A percentile compares a stretch with the other conserved stretches of the same genome.
Conservation (phyloP, 2,888 invertebrate genomes). For the Hetaerina titia region DNA sequence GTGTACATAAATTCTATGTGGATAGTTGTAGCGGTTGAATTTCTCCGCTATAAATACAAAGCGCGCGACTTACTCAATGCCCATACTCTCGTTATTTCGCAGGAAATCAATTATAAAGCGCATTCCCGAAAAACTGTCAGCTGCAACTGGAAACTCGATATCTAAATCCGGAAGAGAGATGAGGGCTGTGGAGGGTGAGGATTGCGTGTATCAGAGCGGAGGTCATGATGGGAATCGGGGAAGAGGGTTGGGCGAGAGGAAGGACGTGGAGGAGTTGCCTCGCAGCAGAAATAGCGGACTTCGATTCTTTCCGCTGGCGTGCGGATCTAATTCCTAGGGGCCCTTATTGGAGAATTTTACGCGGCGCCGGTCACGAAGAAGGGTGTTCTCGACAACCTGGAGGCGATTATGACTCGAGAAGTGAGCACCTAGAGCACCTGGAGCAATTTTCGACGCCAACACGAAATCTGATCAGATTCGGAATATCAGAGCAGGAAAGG, state of each 20-base stretch:
- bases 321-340: conserved; percentile 40
- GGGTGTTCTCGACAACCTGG: background rate
- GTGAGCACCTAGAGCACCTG: background rate
- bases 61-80: too few relatives aligned
- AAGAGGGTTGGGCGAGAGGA: background rate
- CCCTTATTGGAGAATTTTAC: background rate
- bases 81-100: too few relatives aligned
- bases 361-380: conserved; percentile 1
- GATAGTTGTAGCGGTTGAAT: too few relatives aligned
- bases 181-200: background rate
- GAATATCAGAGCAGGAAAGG: conserved; percentile 1
- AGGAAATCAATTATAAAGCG: too few relatives aligned
- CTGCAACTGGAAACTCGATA: too few relatives aligned
- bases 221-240: background rate
- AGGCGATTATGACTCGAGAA: background rate
- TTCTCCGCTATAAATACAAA: too few relatives aligned
- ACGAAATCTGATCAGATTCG: conserved; percentile 14
- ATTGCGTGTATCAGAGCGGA: too few relatives aligned
- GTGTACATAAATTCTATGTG: too few relatives aligned
- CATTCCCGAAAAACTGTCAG: too few relatives aligned
- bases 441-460: background rate
- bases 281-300: conserved; percentile 37
- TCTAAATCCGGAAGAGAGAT: too few relatives aligned
- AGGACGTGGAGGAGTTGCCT: background rate
- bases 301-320: conserved; percentile 49